A percentile compares a stretch with the other conserved stretches of the same genome.
Conservation (phyloP, 2,888 invertebrate genomes). For the Eugnorisma glareosa region DNA sequence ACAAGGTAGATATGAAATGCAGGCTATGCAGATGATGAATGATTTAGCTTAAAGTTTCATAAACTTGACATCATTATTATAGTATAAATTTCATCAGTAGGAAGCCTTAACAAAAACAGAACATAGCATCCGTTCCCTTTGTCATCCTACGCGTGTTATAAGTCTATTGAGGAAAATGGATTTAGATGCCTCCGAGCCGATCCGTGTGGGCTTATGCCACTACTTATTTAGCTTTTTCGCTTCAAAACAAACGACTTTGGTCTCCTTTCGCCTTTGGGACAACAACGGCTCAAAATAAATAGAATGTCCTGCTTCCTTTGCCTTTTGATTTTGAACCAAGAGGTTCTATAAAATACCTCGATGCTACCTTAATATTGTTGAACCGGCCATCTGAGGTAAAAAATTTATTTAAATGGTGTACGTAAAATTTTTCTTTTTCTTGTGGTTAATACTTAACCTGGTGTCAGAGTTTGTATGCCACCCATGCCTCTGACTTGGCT, state of each 20-base stretch:
- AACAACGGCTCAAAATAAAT: background rate
- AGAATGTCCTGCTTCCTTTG: background rate
- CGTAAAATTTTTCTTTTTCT: background rate
- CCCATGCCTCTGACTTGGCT: too few species aligned
- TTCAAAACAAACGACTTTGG: conserved; percentile 18
- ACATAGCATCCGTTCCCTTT: conserved; percentile 17
- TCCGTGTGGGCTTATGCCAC: conserved; percentile 49
- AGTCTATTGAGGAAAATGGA: conserved; percentile 44
- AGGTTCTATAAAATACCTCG: background rate
- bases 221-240: conserved; percentile 44
- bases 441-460: too few species aligned
- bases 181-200: conserved; percentile 33
- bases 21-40: background rate
- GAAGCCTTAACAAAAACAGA: background rate
- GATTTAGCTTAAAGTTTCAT: background rate
- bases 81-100: background rate
- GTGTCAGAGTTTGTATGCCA: too few species aligned
- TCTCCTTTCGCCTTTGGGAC: conserved; percentile 3
- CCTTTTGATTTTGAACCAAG: background rate
- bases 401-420: background rate
- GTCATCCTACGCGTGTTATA: conserved; percentile 44
- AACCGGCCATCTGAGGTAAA: background rate
- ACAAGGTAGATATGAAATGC: too few species aligned
- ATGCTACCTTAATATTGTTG: background rate
- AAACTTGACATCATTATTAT: background rate